Conservation (phyloP, 2,113 vertebrate species). For the Eptesicus fuscus region DNA sequence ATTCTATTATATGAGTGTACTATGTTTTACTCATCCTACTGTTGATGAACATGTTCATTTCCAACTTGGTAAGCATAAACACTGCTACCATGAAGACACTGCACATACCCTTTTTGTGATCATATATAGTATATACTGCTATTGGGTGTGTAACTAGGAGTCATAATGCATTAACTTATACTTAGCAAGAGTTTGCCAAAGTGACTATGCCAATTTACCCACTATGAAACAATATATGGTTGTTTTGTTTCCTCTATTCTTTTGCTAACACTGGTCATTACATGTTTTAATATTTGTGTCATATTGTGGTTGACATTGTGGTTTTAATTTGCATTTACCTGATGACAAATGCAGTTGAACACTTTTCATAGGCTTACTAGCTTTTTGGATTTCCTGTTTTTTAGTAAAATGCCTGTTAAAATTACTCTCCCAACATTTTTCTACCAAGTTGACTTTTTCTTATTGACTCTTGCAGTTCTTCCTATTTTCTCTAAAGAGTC, state of each 20-base stretch:
- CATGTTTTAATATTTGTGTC: not conserved
- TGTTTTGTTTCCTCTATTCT: not conserved
- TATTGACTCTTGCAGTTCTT: not conserved
- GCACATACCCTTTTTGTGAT: not conserved
- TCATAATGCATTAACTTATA: not conserved
- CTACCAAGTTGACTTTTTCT: not conserved
- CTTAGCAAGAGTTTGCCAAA: not conserved
- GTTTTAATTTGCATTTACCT: not conserved
- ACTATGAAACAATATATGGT: not conserved
- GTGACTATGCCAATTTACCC: not conserved
- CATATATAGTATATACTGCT: not conserved
- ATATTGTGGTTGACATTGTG: not conserved
- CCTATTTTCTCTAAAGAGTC: not conserved
- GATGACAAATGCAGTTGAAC: not conserved
- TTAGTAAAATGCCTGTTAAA: not conserved
- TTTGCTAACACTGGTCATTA: not conserved
- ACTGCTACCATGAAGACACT: not conserved
- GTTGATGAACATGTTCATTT: not conserved
- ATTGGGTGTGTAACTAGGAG: not conserved
- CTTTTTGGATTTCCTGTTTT: not conserved
- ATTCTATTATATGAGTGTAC: too few relatives aligned
- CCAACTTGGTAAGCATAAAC: not conserved
- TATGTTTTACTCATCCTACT: too few relatives aligned
- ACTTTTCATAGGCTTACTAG: not conserved
- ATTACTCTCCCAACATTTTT: not conserved